Evolutionary conservation across 2,888 invertebrate species (phyloP), one percentile per base, ranked within the genome.

Genomic region (Dasysyrphus albostriatus): DNA sequence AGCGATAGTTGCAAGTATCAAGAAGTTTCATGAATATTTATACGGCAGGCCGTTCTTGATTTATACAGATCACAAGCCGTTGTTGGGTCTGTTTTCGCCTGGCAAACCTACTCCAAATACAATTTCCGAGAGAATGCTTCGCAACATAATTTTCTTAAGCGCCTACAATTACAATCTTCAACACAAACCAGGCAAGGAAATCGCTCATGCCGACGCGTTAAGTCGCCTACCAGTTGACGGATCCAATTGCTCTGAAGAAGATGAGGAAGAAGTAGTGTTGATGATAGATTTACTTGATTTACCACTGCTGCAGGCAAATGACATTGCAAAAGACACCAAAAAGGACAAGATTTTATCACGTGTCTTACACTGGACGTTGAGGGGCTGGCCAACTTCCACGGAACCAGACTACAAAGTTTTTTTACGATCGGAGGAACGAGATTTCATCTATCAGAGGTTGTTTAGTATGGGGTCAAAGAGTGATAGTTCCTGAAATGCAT

Each of bases 11-110:
- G 16, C 37, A 24, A 72, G 79, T 5, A 76, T 88, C 49, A 88
- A 81, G n/a, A 88, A 85, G 65, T 87, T 88, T 7, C 12, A 39
- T 39, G 12, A 39, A 39, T 39, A 39, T 3, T 39, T 39, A 39
- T 39, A 39, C 39, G 12, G 39, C 12, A 39, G 39, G 12, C 39
- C 10, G 12, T 39, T 39, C 39, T 39, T 39, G 39, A 39, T 12
- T 12, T 39, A 39, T 12, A 39, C 39, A 39, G 39, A 12, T 39
- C 12, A 39, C 39, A 39, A 39, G 12, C 39, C 39, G 3, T 12
- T 39, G 39, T 70, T 77, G 88, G 10, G 75, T 39, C 10, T 56
- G 51, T 65, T 44, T 16, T 39, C 42, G 1, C 34, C 63, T 5
- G 8, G 16, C 58, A 65, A 63, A 29, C 65, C 44, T 49, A 74